Base-by-base conservation (phyloP, 2,113 vertebrate genomes). In the Seriola dumerili region DNA sequence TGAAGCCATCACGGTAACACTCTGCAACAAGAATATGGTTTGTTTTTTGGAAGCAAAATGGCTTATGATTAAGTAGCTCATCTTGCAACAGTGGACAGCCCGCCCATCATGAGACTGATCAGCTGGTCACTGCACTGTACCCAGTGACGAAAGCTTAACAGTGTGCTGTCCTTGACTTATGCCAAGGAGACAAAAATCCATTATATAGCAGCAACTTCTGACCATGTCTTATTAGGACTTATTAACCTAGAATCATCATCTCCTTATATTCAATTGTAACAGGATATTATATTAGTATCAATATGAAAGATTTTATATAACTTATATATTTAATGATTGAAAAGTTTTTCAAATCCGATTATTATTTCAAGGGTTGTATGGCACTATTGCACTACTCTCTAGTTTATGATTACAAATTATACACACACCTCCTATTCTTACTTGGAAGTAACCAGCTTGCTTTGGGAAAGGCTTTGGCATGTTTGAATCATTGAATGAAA, bases 91-190 rank as follows among this genome's bases (percentile, higher is more conserved):
- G 52, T 48, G 34, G 67, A 75, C 62, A 76, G 36, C 12, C 55
- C 16, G 0, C 29, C n/a, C 52, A 40, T 50, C 36, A 9, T 16
- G n/a, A 72, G 58, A 44, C 48, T 2, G 32, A 71, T 81, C 75
- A 74, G 67, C 14, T 82, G 77, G 63, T 86, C 84, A 71, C 59
- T 82, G 87, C 69, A 72, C 75, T 75, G 72, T 2, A 40, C 8
- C 8, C 29, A 19, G 32, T 88, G 79, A 81, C 38, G 71, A 76
- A 34, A 79, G 70, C 57, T 23, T 1, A 19, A 32, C 13, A 21
- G n/a, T 23, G 34, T 5, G 62, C 67, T 13, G 91, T 66, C 93
- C 92, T 93, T 93, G 90, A 92, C 76, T 74, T 44, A 1, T n/a
- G 58, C 75, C 34, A 78, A 63, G 19, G 46, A 84, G 57, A 57